Base-by-base conservation (phyloP, 2,797 vertebrate species). In the Tenualosa thibaudeaui region DNA sequence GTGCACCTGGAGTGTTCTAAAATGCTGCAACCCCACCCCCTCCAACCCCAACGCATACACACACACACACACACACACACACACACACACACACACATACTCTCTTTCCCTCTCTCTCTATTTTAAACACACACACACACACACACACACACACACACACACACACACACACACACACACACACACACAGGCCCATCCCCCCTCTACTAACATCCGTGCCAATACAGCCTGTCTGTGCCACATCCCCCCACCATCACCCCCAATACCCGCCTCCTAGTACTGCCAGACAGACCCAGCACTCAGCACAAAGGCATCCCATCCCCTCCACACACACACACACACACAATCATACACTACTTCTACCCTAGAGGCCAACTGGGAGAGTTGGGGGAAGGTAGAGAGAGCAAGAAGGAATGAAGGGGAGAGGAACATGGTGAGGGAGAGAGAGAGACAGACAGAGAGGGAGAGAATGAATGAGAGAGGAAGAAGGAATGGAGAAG, bases 1-100 rank as follows among this genome's bases (percentile, higher is more conserved):
- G 88, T 84, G 87, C 90, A 90, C 89, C 89, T 93, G 91, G 88
- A 91, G 75, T 49, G 86, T 88, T 86, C 84, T 84, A 81, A 85
- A 12, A 87, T 81, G 26, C 81, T 37, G 26, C 65, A 58, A 40
- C 68, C 68, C 31, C 68, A 4, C 7, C 46, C 7, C 46, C 46
- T 46, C 46, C 31, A 31, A 31, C 31, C 31, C 1, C 31, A 31
- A 31, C 31, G 1, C 31, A 31, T 1, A 31, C 31, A 1, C 1
- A 31, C 31, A 31, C 31, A 31, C 31, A 31, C 68, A 75, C 68
- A 75, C 15, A 37, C 68, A 75, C 15, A 19, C 31, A 71, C 15
- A 37, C 68, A 75, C 15, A 19, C 31, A 71, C 31, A 31, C 31
- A 31, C 31, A 31, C 31, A 31, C 31, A 31, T 31, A 31, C 31